These are phyloP conservation scores for Matsumyia berberina DNA, from an alignment of 2,888 invertebrate genomes.

Conservation along the genomic window DNA sequence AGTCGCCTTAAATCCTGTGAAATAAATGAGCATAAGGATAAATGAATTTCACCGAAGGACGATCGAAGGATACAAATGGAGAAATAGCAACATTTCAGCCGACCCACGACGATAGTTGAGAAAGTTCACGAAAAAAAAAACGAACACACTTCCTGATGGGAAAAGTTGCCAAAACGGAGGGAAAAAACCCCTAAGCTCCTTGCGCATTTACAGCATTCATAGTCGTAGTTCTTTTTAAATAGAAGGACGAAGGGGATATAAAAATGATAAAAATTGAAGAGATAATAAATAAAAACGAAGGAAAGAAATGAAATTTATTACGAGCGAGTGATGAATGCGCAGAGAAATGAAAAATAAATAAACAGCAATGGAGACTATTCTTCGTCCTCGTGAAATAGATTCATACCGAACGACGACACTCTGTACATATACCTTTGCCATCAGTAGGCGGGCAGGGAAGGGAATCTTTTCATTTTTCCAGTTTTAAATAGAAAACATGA, in stretches of 20 bases:
- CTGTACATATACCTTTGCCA: constrained; percentile 4
- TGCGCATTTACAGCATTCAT: constrained; percentile 10
- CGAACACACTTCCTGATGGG: constrained; percentile 1
- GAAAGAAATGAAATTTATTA: constrained; percentile 79
- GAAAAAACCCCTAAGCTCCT: constrained; percentile 10
- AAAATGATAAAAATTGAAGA: constrained; percentile 45
- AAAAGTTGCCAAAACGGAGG: constrained; percentile 19
- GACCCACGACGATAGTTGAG: constrained; percentile 22
- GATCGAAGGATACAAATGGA: constrained; percentile 11
- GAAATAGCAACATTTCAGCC: not conserved
- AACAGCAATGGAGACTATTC: constrained; percentile 74
- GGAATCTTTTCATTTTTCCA: constrained; percentile 26
- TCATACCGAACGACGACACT: too few species aligned
- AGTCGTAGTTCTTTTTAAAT: not conserved
- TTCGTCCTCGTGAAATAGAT: constrained; percentile 43
- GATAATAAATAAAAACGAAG: constrained; percentile 77
- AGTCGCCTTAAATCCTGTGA: constrained; percentile 87
- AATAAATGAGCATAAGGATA: constrained; percentile 51
- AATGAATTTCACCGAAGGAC: constrained; percentile 39
- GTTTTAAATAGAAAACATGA: constrained; percentile 52
- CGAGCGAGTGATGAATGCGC: constrained; percentile 68
- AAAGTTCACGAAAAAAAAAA: not conserved
- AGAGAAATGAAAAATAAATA: constrained; percentile 79
- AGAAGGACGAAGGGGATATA: constrained; percentile 38
- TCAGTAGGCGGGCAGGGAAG: constrained; percentile 40